Conservation (phyloP, 2,113 vertebrate species). For the Phalacrocorax aristotelis region DNA sequence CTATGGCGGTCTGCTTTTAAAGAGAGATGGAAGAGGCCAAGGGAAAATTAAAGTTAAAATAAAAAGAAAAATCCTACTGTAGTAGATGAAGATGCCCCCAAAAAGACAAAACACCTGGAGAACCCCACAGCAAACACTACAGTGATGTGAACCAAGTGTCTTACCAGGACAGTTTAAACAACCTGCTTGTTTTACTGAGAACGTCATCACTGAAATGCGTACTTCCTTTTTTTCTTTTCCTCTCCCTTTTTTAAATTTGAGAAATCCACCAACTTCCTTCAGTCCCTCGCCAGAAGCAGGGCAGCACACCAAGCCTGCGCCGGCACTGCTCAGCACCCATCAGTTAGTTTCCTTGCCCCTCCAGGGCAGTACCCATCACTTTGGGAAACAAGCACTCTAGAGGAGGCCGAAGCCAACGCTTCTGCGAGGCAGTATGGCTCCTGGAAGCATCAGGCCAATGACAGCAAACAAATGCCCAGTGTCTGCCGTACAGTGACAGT, state of each 20-base stretch:
- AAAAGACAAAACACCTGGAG: neutral
- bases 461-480: neutral
- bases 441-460: neutral
- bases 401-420: neutral
- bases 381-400: neutral
- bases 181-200: fast-evolving
- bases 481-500: neutral
- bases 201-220: neutral
- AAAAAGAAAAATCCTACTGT: neutral
- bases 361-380: neutral
- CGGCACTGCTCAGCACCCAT: neutral
- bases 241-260: neutral
- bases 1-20: neutral
- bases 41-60: neutral
- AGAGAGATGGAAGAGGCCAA: neutral
- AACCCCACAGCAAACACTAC: fast-evolving
- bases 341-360: neutral
- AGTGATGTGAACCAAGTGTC: neutral
- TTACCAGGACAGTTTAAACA: neutral
- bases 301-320: fast-evolving
- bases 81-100: neutral
- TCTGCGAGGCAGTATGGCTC: neutral
- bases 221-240: neutral
- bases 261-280: neutral
- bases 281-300: neutral